Conservation (phyloP, 2,113 vertebrate genomes). For the Chaetodon trifascialis region DNA sequence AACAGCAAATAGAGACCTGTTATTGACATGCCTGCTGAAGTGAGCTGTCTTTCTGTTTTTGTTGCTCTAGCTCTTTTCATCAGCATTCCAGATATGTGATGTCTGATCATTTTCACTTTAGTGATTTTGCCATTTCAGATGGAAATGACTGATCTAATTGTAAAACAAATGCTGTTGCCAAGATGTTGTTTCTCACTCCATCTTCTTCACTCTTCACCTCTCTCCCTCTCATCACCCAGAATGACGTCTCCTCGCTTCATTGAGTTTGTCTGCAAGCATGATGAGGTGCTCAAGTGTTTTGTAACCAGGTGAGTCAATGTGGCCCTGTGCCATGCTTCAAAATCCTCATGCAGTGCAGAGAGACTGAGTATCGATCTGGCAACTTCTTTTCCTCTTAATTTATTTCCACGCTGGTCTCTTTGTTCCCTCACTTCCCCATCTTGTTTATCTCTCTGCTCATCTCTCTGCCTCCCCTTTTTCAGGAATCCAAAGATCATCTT, state of each 20-base stretch:
- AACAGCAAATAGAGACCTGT: conserved; percentile 41
- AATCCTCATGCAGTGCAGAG: neutral
- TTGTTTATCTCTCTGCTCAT: conserved; percentile 1
- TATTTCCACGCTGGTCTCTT: neutral
- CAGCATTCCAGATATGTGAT: conserved; percentile 28
- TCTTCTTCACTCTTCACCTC: neutral
- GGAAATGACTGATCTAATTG: conserved; percentile 15
- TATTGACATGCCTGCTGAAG: conserved; percentile 7
- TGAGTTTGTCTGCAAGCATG: conserved; percentile 98
- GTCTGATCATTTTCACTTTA: conserved; percentile 31
- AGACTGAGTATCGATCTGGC: conserved; percentile 21
- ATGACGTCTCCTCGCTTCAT: conserved; percentile 98
- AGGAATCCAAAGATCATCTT: conserved; percentile 99
- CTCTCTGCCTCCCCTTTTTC: conserved; percentile 16
- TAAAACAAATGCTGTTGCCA: neutral
- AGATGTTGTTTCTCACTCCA: conserved; percentile 7
- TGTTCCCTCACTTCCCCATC: neutral
- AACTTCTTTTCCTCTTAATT: conserved; percentile 9
- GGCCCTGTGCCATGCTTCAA: conserved; percentile 8
- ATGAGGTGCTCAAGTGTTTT: conserved; percentile 98
- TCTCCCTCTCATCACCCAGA: conserved; percentile 76
- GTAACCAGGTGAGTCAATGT: conserved; percentile 90
- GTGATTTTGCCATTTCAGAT: conserved; percentile 37
- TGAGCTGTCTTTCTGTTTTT: conserved; percentile 18
- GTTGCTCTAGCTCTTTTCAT: conserved; percentile 1